Evolutionary conservation across 2,797 vertebrate species (phyloP), one percentile per base, ranked within the genome.

Genomic region (Ateles fusciceps): DNA sequence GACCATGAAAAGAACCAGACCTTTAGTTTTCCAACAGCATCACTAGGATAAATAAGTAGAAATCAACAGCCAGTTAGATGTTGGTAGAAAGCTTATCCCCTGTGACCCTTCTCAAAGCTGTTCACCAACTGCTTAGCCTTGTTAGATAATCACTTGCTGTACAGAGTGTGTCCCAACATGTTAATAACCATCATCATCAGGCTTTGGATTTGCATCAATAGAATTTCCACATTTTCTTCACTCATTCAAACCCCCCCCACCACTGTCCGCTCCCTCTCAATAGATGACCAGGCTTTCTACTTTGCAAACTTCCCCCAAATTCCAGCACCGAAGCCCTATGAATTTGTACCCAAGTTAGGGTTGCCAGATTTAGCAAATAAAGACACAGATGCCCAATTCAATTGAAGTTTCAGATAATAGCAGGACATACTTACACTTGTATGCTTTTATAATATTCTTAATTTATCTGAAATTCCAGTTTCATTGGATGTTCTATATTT

Each of bases 1-100:
- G 71, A 91, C 50, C 92, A 52, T 80, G 83, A 94, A 97, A 96
- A 91, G 50, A 95, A 86, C 11, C 79, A 97, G 91, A 91, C 83
- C 88, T 97, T 94, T 90, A 83, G 14, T 80, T 97, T 96, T 78
- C 81, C 61, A 97, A 44, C 61, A 79, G 7, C 83, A 44, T 95
- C 85, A 59, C 17, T 55, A 81, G 57, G n/a, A 39, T 71, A 48
- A 78, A 79, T 46, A 94, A 64, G 46, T 39, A 75, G 42, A 85
- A 91, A 85, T 26, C 88, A 89, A 61, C 19, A 96, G 64, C 79
- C 78, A 71, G 46, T 76, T 52, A 39, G 19, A 71, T 78, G 14
- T 79, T 78, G 24, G n/a, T 33, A 83, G 71, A 78, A 96, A 79
- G 26, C 50, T 48, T 9, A 59, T 76, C 2, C 11, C 28, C 71